Conservation (phyloP, 2,888 invertebrate species). For the Rhodophaea formosa region DNA sequence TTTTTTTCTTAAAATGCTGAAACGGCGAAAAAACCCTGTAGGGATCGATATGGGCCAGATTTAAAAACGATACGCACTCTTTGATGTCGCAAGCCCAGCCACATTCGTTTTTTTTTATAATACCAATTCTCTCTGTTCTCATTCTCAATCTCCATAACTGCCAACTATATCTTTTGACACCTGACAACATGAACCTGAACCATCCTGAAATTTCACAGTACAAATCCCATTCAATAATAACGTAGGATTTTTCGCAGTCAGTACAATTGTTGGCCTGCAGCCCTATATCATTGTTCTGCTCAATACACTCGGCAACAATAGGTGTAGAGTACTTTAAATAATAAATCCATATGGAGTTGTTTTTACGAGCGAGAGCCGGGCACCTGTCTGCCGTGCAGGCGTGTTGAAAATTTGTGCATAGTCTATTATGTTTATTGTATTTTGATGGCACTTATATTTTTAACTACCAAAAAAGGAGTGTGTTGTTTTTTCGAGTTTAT, state of each 20-base stretch:
- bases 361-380: constrained; percentile 65
- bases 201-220: neutral
- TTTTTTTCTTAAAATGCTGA: no score
- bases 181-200: no score
- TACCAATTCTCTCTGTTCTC: no score
- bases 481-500: no score
- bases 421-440: constrained; percentile 20
- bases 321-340: constrained; percentile 63
- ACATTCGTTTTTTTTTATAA: no score
- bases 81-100: no score
- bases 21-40: no score
- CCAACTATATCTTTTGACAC: no score
- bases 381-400: constrained; percentile 58
- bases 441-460: constrained; percentile 2
- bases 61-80: no score
- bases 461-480: no score
- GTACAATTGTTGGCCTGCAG: neutral
- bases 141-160: no score
- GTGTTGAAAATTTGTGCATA: constrained; percentile 22
- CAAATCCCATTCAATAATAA: constrained; percentile 20
- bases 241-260: constrained; percentile 9
- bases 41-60: no score
- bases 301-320: constrained; percentile 54
- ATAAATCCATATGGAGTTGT: constrained; percentile 65
- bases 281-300: constrained; percentile 18